Evolutionary conservation across 2,113 vertebrate species (phyloP).

Genomic region (Thinocorus orbignyianus): DNA sequence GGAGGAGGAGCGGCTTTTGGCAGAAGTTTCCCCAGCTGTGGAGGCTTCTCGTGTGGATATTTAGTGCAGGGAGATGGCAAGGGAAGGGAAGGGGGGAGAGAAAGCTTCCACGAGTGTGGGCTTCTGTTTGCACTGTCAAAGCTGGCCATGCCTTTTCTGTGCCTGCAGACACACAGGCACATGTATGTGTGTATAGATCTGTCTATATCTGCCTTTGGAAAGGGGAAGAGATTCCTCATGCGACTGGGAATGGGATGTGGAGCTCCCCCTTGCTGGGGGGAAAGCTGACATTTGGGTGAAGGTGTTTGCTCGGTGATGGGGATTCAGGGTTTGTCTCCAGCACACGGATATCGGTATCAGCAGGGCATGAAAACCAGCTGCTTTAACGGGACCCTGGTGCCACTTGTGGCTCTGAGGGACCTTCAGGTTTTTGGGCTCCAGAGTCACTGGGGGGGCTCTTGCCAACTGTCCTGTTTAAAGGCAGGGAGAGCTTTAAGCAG

Average conservation of each 20-base stretch:
- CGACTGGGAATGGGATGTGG: not conserved
- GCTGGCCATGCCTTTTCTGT: not conserved
- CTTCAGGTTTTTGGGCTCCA: not conserved
- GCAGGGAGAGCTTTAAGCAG: not conserved
- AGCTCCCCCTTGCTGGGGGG: not conserved
- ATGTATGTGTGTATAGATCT: no score
- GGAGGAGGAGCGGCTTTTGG: not conserved
- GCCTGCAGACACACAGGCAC: not conserved
- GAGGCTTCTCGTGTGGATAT: not conserved
- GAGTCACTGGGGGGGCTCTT: not conserved
- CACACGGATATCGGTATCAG: fast-evolving
- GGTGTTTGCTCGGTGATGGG: fast-evolving
- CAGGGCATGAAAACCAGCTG: not conserved
- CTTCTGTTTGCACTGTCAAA: not conserved
- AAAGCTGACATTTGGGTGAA: not conserved
- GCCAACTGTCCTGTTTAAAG: not conserved
- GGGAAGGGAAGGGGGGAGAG: not conserved
- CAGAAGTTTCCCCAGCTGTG: slow-evolving; percentile 9
- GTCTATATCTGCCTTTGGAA: not conserved
- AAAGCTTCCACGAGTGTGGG: not conserved
- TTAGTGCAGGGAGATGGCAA: not conserved
- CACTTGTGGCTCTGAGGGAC: no score
- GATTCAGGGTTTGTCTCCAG: not conserved
- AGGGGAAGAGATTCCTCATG: not conserved
- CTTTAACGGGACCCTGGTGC: fast-evolving